Conservation (phyloP, 2,888 invertebrate genomes). For the Clitarchus hookeri region DNA sequence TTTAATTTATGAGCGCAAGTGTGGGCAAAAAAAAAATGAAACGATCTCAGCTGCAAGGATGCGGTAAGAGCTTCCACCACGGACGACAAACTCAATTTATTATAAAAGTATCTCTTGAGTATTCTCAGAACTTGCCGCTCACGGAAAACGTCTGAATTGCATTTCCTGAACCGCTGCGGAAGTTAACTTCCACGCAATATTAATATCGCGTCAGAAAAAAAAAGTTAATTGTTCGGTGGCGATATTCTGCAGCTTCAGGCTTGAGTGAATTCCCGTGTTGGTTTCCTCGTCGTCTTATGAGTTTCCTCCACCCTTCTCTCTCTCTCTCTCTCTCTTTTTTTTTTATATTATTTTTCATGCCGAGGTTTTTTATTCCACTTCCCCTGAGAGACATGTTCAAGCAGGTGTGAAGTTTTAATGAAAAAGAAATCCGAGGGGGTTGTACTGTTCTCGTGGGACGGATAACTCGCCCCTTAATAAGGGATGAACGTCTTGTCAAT, state of each 20-base stretch:
- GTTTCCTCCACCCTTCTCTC: neutral
- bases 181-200: no score
- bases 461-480: neutral
- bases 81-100: no score
- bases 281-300: neutral
- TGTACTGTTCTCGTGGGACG: neutral
- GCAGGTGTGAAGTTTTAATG: constrained; percentile 10
- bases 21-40: neutral
- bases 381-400: neutral
- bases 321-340: no score
- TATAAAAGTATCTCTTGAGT: neutral
- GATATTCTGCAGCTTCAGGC: neutral
- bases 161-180: no score
- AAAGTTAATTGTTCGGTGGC: neutral
- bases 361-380: neutral
- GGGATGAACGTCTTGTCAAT: constrained; percentile 4
- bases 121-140: neutral
- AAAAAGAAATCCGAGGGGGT: neutral
- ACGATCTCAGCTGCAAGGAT: neutral
- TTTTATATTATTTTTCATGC: neutral
- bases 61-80: no score
- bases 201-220: neutral
- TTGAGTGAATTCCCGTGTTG: neutral
- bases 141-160: no score
- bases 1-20: neutral